A percentile compares a stretch with the other conserved stretches of the same genome.
Conservation (phyloP, 2,797 vertebrate species). For the Salmo trutta region DNA sequence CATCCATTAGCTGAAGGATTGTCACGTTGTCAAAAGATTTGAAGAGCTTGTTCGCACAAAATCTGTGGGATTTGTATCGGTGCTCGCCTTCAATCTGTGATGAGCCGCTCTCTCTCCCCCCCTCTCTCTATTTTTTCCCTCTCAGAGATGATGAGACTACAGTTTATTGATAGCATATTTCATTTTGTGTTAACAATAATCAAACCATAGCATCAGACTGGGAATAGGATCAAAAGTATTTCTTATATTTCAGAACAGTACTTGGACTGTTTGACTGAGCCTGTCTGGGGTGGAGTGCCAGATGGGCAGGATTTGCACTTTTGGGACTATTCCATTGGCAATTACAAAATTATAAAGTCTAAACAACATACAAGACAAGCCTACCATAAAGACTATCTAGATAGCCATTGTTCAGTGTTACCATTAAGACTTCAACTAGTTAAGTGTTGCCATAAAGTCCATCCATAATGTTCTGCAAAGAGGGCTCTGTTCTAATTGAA, state of each 20-base stretch:
- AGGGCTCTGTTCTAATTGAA: background rate
- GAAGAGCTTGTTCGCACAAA: constrained; percentile 32
- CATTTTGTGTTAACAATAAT: background rate
- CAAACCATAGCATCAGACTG: background rate
- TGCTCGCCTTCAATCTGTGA: constrained; percentile 19
- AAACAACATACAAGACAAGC: background rate
- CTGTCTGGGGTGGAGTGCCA: background rate
- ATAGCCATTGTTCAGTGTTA: background rate
- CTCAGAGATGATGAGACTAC: background rate
- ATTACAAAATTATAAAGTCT: background rate
- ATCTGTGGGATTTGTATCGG: constrained; percentile 36
- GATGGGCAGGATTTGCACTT: no score
- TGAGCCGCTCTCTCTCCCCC: background rate
- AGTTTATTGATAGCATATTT: background rate
- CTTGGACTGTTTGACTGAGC: background rate
- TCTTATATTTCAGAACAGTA: background rate
- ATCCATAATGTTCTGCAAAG: background rate
- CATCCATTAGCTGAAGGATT: constrained; percentile 29
- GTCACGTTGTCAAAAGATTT: constrained; percentile 69
- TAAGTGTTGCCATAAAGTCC: background rate
- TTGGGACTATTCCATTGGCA: background rate
- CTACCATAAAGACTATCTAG: no score
- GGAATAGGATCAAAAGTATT: no score
- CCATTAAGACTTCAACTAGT: background rate
- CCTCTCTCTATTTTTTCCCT: constrained; percentile 6